Base-by-base conservation (phyloP, 2,113 vertebrate species). In the Mobula birostris region DNA sequence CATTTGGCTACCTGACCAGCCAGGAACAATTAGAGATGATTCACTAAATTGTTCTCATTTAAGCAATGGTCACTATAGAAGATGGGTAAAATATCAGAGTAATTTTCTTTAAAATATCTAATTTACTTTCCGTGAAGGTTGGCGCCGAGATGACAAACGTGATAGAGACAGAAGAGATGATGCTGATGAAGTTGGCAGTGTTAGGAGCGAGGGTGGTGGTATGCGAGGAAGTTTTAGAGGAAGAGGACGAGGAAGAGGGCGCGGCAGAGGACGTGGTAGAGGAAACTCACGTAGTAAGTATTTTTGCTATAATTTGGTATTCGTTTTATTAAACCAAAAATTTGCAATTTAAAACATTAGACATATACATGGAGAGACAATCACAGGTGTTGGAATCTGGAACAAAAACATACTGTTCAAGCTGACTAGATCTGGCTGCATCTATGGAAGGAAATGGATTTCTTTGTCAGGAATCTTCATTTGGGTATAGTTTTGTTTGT, bases 231-330 rank as follows among this genome's bases (percentile, higher is more conserved):
- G 95, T 94, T 95, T 97, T 79, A 97, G 98, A 8, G 98, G 98
- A 82, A 97, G 98, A 94, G 96, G 97, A 36, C 95, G 98, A 95
- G 96, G 97, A 0, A 88, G 98, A 93, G 98, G 98, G 94, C 97
- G 98, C 95, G 98, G 98, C 68, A 97, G 98, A 74, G 98, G 98
- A 72, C 97, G 98, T 66, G 97, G 98, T 78, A 96, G 98, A 97
- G 98, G 97, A 95, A 98, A 98, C 79, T 96, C 97, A 56, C 96
- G 97, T 97, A 96, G 98, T 98, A 95, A 94, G 68, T 58, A 29
- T 58, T 5, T 56, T 56, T 90, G 83, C 4, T 63, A 29, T 66
- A 74, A 66, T 88, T 88, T 61, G 7, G 1, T 14, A 66, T 5
- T 7, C 19, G 32, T 68, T 14, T 32, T 74, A 74, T 74, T 74